A percentile compares a stretch with the other conserved stretches of the same genome.
Conservation (phyloP, 1,140 invertebrate genomes). For the Brachionus asplanchnoidis region DNA sequence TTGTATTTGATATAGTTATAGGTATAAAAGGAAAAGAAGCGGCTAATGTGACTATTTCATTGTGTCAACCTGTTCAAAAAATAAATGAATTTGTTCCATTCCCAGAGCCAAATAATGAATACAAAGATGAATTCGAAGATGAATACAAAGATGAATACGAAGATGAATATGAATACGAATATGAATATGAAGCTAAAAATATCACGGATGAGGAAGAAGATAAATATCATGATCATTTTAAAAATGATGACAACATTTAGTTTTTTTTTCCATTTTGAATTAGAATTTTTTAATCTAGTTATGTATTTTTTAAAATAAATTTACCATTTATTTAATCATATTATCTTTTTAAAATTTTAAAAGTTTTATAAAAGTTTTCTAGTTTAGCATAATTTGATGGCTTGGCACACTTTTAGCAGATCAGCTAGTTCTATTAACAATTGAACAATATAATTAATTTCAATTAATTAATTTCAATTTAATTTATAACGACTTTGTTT, state of each 20-base stretch:
- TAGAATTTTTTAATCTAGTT: too few relatives aligned
- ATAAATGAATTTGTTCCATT: not conserved
- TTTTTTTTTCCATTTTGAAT: too few relatives aligned
- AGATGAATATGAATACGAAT: not conserved
- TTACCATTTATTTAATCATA: too few relatives aligned
- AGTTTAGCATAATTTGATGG: slow-evolving; percentile 15
- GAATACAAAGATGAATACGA: not conserved
- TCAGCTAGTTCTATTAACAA: not conserved
- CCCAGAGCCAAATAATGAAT: not conserved
- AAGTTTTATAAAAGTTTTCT: too few relatives aligned
- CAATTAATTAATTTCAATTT: too few relatives aligned
- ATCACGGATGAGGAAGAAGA: too few relatives aligned
- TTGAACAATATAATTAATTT: slow-evolving; percentile 8
- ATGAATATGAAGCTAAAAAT: too few relatives aligned
- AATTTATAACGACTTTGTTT: too few relatives aligned
- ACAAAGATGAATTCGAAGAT: not conserved
- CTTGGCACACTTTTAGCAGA: slow-evolving; percentile 30
- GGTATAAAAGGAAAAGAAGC: not conserved
- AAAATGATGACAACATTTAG: too few relatives aligned
- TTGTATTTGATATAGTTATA: not conserved
- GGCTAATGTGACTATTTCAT: not conserved
- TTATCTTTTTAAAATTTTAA: too few relatives aligned
- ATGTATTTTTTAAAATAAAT: too few relatives aligned
- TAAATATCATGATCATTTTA: too few relatives aligned
- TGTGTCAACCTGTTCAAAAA: not conserved